Base-by-base conservation (phyloP, 2,797 vertebrate species). In the Gambelia wislizenii region DNA sequence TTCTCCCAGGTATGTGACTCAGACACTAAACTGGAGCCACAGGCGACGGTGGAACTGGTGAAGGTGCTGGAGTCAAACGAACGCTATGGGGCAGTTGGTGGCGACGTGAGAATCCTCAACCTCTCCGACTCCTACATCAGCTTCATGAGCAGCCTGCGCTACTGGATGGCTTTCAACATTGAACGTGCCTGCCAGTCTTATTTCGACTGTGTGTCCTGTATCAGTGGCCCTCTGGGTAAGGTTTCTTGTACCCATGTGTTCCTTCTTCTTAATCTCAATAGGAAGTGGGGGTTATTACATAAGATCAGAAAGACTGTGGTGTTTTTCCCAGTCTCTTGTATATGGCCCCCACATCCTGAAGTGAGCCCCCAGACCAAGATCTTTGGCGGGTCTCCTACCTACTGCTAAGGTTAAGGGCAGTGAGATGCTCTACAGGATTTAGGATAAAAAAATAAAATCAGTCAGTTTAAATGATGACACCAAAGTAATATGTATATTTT, bases 91-190 rank as follows among this genome's bases (percentile, higher is more conserved):
- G 98, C 98, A 0, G 98, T 99, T 2, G 98, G 98, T 3, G 98
- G 98, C 0, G 98, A 98, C 0, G 98, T 98, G 89, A 97, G 98
- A 95, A 98, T 99, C 93, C 97, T 98, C 27, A 99, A 99, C 93
- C 94, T 96, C 47, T 97, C 97, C 87, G 98, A 99, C 75, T 98
- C 98, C 4, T 98, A 97, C 95, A 96, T 99, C 95, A 98, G 98
- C 96, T 98, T 98, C 96, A 97, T 99, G 95, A 99, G 98, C 97
- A 98, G 98, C 91, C 96, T 99, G 49, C 96, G 98, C 61, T 99
- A 99, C 96, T 99, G 98, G 98, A 98, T 98, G 96, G 98, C 98
- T n/a, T 99, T 98, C 96, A 99, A 99, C 49, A 97, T 99, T 0
- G 98, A 98, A 87, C 95, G 98, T 20, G 95, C 98, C 79, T 98